Evolutionary conservation across 2,797 vertebrate genomes (phyloP), one percentile per base, ranked within the genome.

Genomic region (Enteromius treurensis): DNA sequence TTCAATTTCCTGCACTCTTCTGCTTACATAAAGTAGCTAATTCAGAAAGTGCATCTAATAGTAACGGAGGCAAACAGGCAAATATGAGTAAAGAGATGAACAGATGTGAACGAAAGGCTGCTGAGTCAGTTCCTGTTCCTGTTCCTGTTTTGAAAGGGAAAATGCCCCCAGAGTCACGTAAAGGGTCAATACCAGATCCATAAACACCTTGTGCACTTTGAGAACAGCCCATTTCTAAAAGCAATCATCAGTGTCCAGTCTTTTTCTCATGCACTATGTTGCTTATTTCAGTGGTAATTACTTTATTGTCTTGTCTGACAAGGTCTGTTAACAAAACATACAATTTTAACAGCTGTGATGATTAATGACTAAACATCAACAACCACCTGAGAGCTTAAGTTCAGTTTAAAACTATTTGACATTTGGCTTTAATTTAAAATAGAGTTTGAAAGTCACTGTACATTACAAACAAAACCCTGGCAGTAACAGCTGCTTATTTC

Each of bases 71-170:
- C 21, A 62, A 73, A 62, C 26, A 23, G 29, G 6, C 13, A 81
- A 47, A 80, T 60, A 45, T 15, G 40, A 81, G 79, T 62, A 29
- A 62, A 62, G 29, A 29, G 34, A 60, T 81, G 21, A 47, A 75
- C 34, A 65, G 45, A 81, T 65, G 55, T 64, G 69, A 71, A 62
- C 26, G 7, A 76, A 37, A 74, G 64, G 26, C 17, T 58, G 83
- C 71, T 85, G 83, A 76, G 40, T 81, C 79, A 77, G n/a, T n/a
- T n/a, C n/a, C n/a, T n/a, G 83, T 76, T 76, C 71, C 49, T 64
- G 29, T 64, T 81, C 40, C 21, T 62, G 68, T 62, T 45, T 21
- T 80, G 29, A 85, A 73, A 76, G 67, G 71, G 34, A 69, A 62
- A 77, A 77, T 69, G 79, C 67, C 62, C 64, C 64, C 14, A 69